A percentile compares a stretch with the other conserved stretches of the same genome.
Evolutionary conservation across 2,888 invertebrate genomes (phyloP).

Genomic region (Microctonus hyperodae): DNA sequence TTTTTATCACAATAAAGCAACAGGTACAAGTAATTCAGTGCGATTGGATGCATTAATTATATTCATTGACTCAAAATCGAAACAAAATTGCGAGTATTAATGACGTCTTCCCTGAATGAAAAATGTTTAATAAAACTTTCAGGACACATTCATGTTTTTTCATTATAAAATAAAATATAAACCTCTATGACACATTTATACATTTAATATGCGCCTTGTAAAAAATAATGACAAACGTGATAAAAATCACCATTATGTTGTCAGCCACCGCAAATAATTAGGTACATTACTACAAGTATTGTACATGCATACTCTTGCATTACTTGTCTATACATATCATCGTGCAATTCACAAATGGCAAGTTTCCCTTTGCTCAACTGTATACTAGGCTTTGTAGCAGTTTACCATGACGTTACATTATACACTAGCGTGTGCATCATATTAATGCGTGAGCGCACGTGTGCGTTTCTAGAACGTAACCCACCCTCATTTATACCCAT

Average conservation of each 20-base stretch:
- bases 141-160: no score
- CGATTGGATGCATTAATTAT: constrained; percentile 52
- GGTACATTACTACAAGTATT: not conserved
- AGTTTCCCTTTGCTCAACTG: not conserved
- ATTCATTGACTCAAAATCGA: constrained; percentile 38
- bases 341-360: not conserved
- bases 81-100: not conserved
- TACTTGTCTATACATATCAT: not conserved
- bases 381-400: not conserved
- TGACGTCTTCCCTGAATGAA: no score
- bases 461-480: constrained; percentile 26
- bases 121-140: no score
- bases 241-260: not conserved
- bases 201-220: not conserved
- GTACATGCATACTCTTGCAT: not conserved
- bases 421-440: constrained; percentile 5
- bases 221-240: not conserved
- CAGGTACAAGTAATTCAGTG: constrained; percentile 51
- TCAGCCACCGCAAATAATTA: not conserved
- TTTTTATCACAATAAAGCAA: constrained; percentile 47
- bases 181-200: not conserved
- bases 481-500: not conserved
- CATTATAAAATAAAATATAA: not conserved
- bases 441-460: constrained; percentile 28
- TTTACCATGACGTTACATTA: constrained; percentile 6